Evolutionary conservation across 1,140 invertebrate genomes (phyloP), one percentile per base, ranked within the genome.

Genomic region (Aphis craccivora): DNA sequence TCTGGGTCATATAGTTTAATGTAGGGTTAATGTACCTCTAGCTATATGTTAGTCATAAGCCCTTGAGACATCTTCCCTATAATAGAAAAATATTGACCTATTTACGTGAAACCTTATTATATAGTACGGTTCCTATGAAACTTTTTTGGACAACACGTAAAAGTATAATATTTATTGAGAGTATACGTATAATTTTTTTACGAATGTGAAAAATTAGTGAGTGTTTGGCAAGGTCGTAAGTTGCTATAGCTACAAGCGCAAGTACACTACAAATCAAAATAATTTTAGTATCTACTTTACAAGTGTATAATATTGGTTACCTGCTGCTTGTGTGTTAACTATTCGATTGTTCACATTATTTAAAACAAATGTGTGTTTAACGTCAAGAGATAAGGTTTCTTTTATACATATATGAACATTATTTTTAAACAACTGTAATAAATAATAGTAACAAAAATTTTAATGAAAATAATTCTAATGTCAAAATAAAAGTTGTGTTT

Each of bases 151-250:
- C 91, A 93, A 40, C 76, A 93, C 81, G 35, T 51, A 93, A 86
- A 84, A 93, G 86, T 93, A 93, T 43, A 93, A 86, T 84, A 93
- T 93, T 93, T 84, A 93, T 93, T 67, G 76, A 93, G 91, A 86
- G 40, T 86, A 84, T 51, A 55, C 48, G 48, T 55, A 55, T 93
- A 84, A 35, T 86, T 86, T 83, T 83, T 86, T 84, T 84, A 84
- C 76, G 81, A 40, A 53, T 84, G 35, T 84, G 43, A 55, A 93
- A 81, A 51, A 81, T 76, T 91, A 91, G 43, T 92, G 81, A 83
- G 76, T 93, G 91, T 93, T 93, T 93, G 90, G 76, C 91, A 93
- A 93, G 91, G 91, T 86, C 91, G 22, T 40, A 4, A 7, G 91
- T 93, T 30, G 48, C 81, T 55, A 86, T 93, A 43, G 76, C 40